Percentiles rank a stretch among this genome's conserved stretches.
phyloP scores from a whole-genome alignment of 1,140 invertebrate genomes.

The Neotoxoptera formosana region DNA sequence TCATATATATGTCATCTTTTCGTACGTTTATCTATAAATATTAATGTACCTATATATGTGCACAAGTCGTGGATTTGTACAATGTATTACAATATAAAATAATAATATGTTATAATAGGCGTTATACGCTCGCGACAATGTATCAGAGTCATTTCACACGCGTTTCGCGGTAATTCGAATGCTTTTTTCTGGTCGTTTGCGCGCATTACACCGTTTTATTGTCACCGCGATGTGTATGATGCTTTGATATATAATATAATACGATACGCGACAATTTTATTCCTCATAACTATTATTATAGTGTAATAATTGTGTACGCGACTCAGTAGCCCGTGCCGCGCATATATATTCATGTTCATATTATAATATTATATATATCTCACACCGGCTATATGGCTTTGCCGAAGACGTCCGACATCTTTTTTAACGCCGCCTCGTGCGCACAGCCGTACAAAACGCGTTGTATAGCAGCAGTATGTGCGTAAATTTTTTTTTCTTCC shows the following conservation, averaged over 20 bases:
- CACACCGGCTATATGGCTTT: too few species aligned
- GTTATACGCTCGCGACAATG: background rate
- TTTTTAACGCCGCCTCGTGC: background rate
- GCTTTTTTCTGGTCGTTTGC: constrained; percentile 24
- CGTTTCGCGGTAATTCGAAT: background rate
- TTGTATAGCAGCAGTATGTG: too few species aligned
- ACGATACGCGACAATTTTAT: background rate
- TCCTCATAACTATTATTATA: background rate
- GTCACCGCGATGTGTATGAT: background rate
- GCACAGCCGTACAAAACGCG: background rate
- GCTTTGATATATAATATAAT: too few species aligned
- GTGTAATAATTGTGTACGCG: background rate
- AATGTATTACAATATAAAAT: background rate
- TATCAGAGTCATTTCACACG: constrained; percentile 10
- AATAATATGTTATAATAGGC: background rate
- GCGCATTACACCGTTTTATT: background rate
- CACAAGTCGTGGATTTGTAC: background rate
- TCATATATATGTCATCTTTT: background rate
- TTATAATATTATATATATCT: background rate
- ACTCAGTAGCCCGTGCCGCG: background rate
- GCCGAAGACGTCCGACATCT: background rate
- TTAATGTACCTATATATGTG: background rate
- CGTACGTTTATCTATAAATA: background rate
- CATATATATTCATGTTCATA: background rate
- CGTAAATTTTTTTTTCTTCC: background rate